Conservation (phyloP, 2,888 invertebrate species). For the Drosophila koepferae region DNA sequence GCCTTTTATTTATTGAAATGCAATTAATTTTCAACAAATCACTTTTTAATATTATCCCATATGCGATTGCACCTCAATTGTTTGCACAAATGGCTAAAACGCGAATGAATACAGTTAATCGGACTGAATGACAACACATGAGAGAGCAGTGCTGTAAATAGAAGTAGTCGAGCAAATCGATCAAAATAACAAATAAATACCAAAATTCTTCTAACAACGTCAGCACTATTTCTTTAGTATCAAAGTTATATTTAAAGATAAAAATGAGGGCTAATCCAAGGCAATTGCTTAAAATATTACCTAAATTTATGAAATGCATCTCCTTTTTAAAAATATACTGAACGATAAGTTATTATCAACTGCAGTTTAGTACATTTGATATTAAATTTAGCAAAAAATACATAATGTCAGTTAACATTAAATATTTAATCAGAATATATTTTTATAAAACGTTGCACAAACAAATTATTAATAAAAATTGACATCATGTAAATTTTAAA, state of each 20-base stretch:
- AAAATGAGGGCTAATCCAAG: not conserved
- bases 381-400: not conserved
- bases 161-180: slow-evolving; percentile 9
- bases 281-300: no score
- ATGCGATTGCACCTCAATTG: slow-evolving; percentile 27
- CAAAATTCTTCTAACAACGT: not conserved
- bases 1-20: slow-evolving; percentile 5
- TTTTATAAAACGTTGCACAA: not conserved
- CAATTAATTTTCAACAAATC: not conserved
- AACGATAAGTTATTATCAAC: slow-evolving; percentile 12
- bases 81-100: slow-evolving; percentile 53
- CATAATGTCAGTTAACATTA: not conserved
- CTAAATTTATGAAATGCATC: not conserved
- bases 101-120: slow-evolving; percentile 38
- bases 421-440: not conserved
- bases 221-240: not conserved
- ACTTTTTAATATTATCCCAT: slow-evolving; percentile 10
- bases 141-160: slow-evolving; percentile 26
- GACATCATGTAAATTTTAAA: not conserved
- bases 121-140: slow-evolving; percentile 58
- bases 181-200: slow-evolving; percentile 7
- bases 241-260: no score
- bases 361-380: not conserved
- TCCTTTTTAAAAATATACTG: not conserved
- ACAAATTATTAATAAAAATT: not conserved